Conservation (phyloP, 2,113 vertebrate genomes). For the Echinops telfairi region DNA sequence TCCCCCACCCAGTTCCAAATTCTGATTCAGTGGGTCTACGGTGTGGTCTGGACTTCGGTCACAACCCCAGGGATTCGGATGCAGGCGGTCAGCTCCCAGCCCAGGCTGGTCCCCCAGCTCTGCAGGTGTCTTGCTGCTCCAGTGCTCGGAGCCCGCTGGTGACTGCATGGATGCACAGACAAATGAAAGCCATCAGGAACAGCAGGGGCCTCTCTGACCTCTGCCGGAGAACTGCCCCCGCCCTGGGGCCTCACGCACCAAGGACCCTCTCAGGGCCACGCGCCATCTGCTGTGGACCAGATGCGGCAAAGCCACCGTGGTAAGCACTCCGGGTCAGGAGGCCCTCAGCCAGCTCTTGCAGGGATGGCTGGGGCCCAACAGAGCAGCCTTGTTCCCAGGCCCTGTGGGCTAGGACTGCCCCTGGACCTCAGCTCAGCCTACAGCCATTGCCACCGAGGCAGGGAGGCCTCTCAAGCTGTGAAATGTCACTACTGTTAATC, state of each 20-base stretch:
- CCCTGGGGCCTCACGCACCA: not conserved
- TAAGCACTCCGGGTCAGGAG: not conserved
- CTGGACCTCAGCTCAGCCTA: not conserved
- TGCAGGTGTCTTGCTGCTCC: not conserved
- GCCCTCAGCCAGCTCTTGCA: not conserved
- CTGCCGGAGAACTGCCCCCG: not conserved
- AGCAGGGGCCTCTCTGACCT: not conserved
- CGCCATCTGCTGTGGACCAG: not conserved
- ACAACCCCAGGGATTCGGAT: not conserved
- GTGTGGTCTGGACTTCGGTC: not conserved
- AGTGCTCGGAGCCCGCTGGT: not conserved
- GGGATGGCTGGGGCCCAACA: not conserved
- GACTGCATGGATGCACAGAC: not conserved
- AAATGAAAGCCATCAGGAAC: not conserved
- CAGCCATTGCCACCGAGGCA: not conserved
- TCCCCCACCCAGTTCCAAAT: not conserved
- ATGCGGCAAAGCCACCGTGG: not conserved
- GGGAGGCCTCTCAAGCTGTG: not conserved
- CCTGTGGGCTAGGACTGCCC: not conserved
- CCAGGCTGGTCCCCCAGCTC: not conserved
- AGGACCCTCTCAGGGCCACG: not conserved
- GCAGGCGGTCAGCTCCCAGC: not conserved
- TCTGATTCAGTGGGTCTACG: not conserved
- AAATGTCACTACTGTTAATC: not conserved
- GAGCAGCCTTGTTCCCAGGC: not conserved